Evolutionary conservation across 1,140 invertebrate species (phyloP).

Genomic region (Marisa cornuarietis): DNA sequence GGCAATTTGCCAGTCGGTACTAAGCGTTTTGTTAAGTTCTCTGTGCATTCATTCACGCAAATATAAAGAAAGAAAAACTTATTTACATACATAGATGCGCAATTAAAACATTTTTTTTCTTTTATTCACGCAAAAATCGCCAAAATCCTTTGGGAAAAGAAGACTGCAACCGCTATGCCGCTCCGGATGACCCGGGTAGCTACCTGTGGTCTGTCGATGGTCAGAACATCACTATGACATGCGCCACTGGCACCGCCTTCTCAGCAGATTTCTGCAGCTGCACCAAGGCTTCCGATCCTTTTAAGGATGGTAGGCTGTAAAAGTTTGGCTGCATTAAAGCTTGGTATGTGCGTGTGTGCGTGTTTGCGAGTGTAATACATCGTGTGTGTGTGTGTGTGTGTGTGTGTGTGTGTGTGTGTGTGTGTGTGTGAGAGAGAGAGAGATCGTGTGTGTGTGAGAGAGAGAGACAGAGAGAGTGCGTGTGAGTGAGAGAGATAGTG

Average conservation of each 20-base stretch:
- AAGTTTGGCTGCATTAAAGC: too few relatives aligned
- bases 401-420: conserved; percentile 8
- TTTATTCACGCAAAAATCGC: too few relatives aligned
- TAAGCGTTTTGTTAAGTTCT: too few relatives aligned
- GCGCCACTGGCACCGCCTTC: conserved; percentile 29
- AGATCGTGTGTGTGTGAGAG: too few relatives aligned
- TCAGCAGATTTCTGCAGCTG: conserved; percentile 30
- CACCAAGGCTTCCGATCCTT: neutral
- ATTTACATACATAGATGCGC: too few relatives aligned
- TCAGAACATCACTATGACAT: conserved; percentile 26
- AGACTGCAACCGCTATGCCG: conserved; percentile 20
- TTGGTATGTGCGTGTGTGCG: conserved; percentile 1
- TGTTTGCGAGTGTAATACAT: neutral
- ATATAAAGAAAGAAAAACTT: too few relatives aligned
- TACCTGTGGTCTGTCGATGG: conserved; percentile 25
- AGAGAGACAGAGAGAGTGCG: too few relatives aligned
- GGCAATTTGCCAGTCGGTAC: too few relatives aligned
- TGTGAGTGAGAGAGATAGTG: too few relatives aligned
- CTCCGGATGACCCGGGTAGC: conserved; percentile 9
- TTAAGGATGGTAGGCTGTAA: conserved; percentile 3
- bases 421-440: neutral
- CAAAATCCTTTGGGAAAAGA: neutral
- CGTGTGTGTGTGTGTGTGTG: too few relatives aligned
- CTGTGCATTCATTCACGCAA: too few relatives aligned
- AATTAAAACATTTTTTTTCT: too few relatives aligned